These are phyloP conservation scores for Heliconius eleuchia DNA, from an alignment of 1,140 invertebrate species.

Conservation along the genomic window DNA sequence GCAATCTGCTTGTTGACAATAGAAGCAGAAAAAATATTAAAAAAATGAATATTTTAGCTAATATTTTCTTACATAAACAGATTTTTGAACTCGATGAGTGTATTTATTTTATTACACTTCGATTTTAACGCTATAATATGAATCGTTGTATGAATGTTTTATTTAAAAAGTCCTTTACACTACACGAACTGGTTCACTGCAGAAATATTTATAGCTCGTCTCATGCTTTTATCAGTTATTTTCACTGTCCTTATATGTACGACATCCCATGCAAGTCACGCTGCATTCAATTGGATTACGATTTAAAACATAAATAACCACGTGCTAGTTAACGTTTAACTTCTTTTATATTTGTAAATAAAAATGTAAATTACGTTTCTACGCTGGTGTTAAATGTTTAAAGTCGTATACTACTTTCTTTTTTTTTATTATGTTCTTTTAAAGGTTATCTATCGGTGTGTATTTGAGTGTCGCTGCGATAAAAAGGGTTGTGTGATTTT, in stretches of 20 bases:
- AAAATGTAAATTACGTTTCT: slow-evolving; percentile 7
- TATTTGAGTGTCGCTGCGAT: not conserved
- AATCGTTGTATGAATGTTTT: slow-evolving; percentile 25
- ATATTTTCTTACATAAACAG: slow-evolving; percentile 16
- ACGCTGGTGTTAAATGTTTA: not conserved
- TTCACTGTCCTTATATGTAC: slow-evolving; percentile 16
- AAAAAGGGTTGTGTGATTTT: too few relatives aligned
- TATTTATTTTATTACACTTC: slow-evolving; percentile 22
- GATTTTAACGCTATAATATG: slow-evolving; percentile 16
- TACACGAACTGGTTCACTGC: slow-evolving; percentile 26
- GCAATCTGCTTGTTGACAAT: too few relatives aligned
- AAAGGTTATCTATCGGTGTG: not conserved
- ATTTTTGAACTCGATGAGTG: slow-evolving; percentile 19
- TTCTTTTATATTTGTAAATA: slow-evolving; percentile 11
- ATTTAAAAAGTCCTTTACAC: slow-evolving; percentile 27
- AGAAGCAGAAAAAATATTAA: too few relatives aligned
- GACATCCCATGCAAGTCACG: slow-evolving; percentile 33
- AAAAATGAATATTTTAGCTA: too few relatives aligned
- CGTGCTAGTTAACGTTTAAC: not conserved
- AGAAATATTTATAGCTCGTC: slow-evolving; percentile 34
- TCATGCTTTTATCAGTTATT: slow-evolving; percentile 31
- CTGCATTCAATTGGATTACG: not conserved
- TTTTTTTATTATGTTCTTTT: not conserved
- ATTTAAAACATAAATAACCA: slow-evolving; percentile 8
- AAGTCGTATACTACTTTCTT: not conserved